A percentile compares a stretch with the other conserved stretches of the same genome.
These are phyloP conservation scores for Oryctes rhinoceros DNA, from an alignment of 1,140 invertebrate genomes.

Conservation along the genomic window DNA sequence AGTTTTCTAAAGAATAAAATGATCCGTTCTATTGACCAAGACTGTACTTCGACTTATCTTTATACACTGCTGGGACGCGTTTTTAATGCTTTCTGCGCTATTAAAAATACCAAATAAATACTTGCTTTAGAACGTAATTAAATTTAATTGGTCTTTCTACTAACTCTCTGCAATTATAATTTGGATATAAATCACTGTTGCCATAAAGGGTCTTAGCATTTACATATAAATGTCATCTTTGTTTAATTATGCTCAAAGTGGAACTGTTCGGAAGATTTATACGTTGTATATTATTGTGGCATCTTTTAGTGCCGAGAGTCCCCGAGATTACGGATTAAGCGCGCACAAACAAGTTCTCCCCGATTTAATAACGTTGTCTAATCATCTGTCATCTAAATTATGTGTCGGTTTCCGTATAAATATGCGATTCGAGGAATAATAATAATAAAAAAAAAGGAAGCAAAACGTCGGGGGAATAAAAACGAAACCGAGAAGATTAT, in stretches of 20 bases:
- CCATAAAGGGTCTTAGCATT: constrained; percentile 21
- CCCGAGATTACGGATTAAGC: not conserved
- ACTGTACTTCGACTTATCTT: constrained; percentile 11
- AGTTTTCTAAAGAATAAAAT: too few species aligned
- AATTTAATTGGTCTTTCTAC: constrained; percentile 36
- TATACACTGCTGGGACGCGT: not conserved
- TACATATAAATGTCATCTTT: constrained; percentile 31
- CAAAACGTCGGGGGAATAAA: constrained; percentile 36
- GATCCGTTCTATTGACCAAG: too few species aligned
- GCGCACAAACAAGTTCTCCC: not conserved
- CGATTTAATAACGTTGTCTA: not conserved
- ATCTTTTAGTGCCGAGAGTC: not conserved
- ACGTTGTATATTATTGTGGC: constrained; percentile 12
- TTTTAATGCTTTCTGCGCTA: constrained; percentile 29
- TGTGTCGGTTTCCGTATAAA: not conserved
- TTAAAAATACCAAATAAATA: constrained; percentile 36
- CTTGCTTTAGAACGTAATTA: constrained; percentile 22
- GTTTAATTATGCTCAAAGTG: constrained; percentile 19
- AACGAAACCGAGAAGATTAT: constrained; percentile 48
- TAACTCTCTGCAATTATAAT: constrained; percentile 23
- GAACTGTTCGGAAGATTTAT: constrained; percentile 20
- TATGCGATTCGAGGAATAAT: not conserved
- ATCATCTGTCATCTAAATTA: constrained; percentile 6
- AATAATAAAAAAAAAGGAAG: too few species aligned
- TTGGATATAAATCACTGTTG: constrained; percentile 34